Evolutionary conservation across 2,113 vertebrate species (phyloP), one percentile per base, ranked within the genome.

Genomic region (Genyomyrus donnyi): DNA sequence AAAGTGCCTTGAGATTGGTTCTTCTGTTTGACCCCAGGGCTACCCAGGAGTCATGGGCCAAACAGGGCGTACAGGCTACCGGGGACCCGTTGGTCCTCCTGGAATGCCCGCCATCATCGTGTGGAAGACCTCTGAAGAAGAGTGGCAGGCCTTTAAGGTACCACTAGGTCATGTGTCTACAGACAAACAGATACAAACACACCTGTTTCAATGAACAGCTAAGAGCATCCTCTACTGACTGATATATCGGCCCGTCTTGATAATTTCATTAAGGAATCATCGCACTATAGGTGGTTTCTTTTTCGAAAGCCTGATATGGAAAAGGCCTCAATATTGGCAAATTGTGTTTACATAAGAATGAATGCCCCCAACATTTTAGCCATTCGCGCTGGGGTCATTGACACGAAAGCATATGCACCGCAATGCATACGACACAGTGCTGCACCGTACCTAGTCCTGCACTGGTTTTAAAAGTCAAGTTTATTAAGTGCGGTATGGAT

Each of bases 71-170:
- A 95, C 95, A 5, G 96, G 96, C 0, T 92, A 95, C 91, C 91
- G 90, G 24, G 96, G 95, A 2, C 94, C 95, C 0, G 27, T 89
- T 1, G 96, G 96, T 87, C 94, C 95, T 0, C 92, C 95, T 27
- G 96, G 95, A 45, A 95, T 95, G 93, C 93, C 96, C 1, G 92
- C 94, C 56, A 95, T 96, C 88, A 83, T 95, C 87, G 93, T 96
- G 39, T 95, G 93, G 89, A 93, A 94, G 93, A 94, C 94, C 49
- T 95, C 94, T 49, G 96, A 96, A 88, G 96, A 96, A 85, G 95
- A 96, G 70, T 96, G 95, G 96, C 91, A 93, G 80, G 89, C 49
- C 1, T 96, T 96, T 85, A 96, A 95, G 94, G 96, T 96, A 88
- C 89, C 27, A 2, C 39, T 11, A 58, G 24, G 15, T 88, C 62